These are phyloP conservation scores for Elephas maximus DNA, from an alignment of 2,113 vertebrate genomes.

Conservation along the genomic window DNA sequence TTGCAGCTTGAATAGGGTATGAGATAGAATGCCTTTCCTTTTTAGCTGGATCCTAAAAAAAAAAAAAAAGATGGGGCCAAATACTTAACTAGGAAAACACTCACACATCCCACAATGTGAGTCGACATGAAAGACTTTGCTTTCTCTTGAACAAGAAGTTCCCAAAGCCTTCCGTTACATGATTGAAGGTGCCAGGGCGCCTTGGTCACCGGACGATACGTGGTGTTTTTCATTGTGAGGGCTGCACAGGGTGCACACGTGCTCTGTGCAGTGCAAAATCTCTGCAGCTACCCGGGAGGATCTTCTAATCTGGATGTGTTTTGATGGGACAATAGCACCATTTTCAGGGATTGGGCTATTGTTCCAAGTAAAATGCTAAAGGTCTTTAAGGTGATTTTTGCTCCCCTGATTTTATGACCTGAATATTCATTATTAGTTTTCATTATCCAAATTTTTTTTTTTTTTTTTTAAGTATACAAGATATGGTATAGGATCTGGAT, in stretches of 20 bases:
- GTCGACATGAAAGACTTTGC: conserved; percentile 60
- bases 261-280: not conserved
- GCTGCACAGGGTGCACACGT: not conserved
- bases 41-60: conserved; percentile 19
- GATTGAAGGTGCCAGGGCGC: conserved; percentile 61
- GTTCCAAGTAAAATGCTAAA: conserved; percentile 68
- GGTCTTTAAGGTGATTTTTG: conserved; percentile 67
- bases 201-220: not conserved
- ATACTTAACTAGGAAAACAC: conserved; percentile 35
- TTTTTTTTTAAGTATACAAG: conserved; percentile 55
- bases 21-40: conserved; percentile 26
- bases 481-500: conserved; percentile 70
- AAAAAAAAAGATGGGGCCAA: not conserved
- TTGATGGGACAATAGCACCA: not conserved
- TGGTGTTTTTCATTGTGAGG: conserved; percentile 31
- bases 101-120: not conserved
- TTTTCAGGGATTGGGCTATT: conserved; percentile 64
- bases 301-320: not conserved
- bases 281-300: not conserved
- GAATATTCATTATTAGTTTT: conserved; percentile 76
- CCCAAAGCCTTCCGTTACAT: not conserved
- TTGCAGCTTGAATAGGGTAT: conserved; percentile 22
- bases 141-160: conserved; percentile 54
- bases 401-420: conserved; percentile 50
- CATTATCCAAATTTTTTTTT: conserved; percentile 53